phyloP scores from a whole-genome alignment of 2,888 invertebrate genomes.

The Galeopsomyia nigrocyanea region DNA sequence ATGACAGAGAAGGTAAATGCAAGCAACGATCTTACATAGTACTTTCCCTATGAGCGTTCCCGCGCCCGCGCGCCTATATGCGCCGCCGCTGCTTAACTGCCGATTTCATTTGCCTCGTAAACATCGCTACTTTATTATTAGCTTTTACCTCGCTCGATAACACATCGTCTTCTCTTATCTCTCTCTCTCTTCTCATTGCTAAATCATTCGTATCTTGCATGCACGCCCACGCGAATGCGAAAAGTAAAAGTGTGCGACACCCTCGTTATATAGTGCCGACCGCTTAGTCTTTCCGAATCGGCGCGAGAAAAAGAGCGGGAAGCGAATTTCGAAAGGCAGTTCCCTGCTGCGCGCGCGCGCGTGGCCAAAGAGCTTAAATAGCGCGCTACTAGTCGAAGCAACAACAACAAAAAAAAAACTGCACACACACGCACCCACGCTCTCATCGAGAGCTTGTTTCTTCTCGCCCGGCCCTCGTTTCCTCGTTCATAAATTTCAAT shows the following conservation, averaged over 20 bases:
- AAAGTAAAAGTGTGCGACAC: neutral
- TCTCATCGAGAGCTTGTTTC: slow-evolving; percentile 4
- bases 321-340: slow-evolving; percentile 50
- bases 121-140: neutral
- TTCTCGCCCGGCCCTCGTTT: slow-evolving; percentile 20
- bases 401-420: no score
- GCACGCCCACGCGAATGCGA: neutral
- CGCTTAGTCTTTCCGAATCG: slow-evolving; percentile 23
- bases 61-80: slow-evolving; percentile 33
- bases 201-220: neutral
- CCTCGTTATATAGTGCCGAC: slow-evolving; percentile 24
- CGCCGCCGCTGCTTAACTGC: slow-evolving; percentile 1
- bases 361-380: slow-evolving; percentile 11
- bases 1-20: slow-evolving; percentile 66
- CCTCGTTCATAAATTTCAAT: slow-evolving; percentile 43
- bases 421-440: slow-evolving; percentile 29
- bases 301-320: slow-evolving; percentile 40
- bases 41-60: slow-evolving; percentile 31
- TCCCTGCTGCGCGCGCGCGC: slow-evolving; percentile 19
- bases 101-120: neutral
- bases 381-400: no score
- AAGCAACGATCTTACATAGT: slow-evolving; percentile 3
- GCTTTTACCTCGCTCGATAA: neutral
- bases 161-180: neutral
- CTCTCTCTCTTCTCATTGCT: neutral